Conservation (phyloP, 1,140 invertebrate species). For the Yoshiicerus persimilis region DNA sequence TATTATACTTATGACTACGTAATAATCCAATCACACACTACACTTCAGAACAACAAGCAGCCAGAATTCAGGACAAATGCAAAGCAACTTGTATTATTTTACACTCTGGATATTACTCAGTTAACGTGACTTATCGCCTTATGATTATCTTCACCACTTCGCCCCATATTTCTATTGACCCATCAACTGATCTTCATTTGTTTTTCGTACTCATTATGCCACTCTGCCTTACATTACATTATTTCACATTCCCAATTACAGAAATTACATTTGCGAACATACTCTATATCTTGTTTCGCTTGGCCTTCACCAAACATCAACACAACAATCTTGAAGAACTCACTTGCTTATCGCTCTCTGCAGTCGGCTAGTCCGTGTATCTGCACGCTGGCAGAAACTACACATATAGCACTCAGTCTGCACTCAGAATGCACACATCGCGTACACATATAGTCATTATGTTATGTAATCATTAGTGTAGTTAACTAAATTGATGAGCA, state of each 20-base stretch:
- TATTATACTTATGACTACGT: not conserved
- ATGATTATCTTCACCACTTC: conserved; percentile 17
- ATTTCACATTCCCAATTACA: not conserved
- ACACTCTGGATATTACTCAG: not conserved
- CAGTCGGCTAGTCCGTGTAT: not conserved
- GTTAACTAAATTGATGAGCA: not conserved
- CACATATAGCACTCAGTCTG: too few species aligned
- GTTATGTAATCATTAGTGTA: not conserved
- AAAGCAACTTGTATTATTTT: not conserved
- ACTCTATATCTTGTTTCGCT: not conserved
- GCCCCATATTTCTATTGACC: conserved; percentile 16
- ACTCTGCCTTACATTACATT: not conserved
- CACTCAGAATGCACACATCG: not conserved
- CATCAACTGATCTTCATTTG: conserved; percentile 18
- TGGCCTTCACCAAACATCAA: not conserved
- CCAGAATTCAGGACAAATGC: not conserved
- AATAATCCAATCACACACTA: not conserved
- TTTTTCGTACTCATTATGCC: not conserved
- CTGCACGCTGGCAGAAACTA: not conserved
- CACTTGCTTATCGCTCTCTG: not conserved
- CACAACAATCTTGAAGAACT: not conserved
- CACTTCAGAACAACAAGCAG: not conserved
- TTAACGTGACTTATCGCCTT: conserved; percentile 16
- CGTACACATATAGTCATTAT: not conserved
- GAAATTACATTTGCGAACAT: not conserved